phyloP scores from a whole-genome alignment of 2,113 vertebrate species.

The Xiphophorus couchianus region DNA sequence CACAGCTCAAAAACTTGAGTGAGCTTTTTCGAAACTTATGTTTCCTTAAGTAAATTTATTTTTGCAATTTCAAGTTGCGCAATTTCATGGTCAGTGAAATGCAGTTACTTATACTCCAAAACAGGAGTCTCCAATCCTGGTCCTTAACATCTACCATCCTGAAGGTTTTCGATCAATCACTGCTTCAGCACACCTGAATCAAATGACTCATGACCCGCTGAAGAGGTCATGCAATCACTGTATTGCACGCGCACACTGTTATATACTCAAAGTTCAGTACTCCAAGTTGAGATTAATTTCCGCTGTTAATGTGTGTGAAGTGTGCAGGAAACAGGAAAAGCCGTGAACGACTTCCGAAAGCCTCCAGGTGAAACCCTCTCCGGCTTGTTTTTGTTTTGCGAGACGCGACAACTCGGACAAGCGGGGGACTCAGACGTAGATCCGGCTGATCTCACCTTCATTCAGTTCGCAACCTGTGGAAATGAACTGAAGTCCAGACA shows the following conservation, averaged over 20 bases:
- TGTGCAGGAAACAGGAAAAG: neutral
- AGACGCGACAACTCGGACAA: conserved; percentile 23
- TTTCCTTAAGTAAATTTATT: too few relatives aligned
- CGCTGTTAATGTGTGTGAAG: neutral
- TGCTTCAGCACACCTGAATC: too few relatives aligned
- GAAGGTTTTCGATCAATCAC: too few relatives aligned
- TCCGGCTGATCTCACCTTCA: conserved; percentile 52
- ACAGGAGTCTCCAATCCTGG: too few relatives aligned
- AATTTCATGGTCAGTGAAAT: too few relatives aligned
- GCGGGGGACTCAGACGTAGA: conserved; percentile 28
- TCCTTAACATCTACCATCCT: too few relatives aligned
- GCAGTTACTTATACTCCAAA: too few relatives aligned
- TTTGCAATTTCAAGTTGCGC: too few relatives aligned
- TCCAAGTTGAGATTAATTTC: too few relatives aligned
- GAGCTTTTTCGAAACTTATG: too few relatives aligned
- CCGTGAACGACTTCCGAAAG: neutral
- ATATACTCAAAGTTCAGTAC: neutral
- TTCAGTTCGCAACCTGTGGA: conserved; percentile 62
- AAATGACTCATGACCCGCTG: too few relatives aligned
- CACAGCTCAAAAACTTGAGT: too few relatives aligned
- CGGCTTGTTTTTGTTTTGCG: conserved; percentile 5
- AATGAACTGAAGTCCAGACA: conserved; percentile 44
- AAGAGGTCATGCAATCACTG: neutral
- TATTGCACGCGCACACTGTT: neutral
- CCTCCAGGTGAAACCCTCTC: neutral